Percentiles rank a stretch among this genome's conserved stretches.
These are phyloP conservation scores for Thamnophis elegans DNA, from an alignment of 2,797 vertebrate genomes.

Conservation along the genomic window DNA sequence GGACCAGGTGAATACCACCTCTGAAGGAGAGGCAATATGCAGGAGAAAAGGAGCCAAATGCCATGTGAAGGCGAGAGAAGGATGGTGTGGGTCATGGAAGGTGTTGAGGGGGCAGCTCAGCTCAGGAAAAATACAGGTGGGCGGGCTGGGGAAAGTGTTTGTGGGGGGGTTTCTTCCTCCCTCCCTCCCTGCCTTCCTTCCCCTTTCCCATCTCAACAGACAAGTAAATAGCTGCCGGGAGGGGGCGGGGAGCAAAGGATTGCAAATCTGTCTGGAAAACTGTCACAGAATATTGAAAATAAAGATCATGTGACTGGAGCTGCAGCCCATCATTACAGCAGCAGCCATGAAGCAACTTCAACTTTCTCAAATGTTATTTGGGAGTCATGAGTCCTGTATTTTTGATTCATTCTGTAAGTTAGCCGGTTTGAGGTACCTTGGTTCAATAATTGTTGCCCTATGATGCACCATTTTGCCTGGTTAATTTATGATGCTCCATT, in stretches of 20 bases:
- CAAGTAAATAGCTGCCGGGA: neutral
- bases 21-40: neutral
- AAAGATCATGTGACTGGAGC: neutral
- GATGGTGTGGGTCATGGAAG: neutral
- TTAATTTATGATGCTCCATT: neutral
- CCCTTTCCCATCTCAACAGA: neutral
- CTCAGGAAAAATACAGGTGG: neutral
- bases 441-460: neutral
- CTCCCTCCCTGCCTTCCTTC: neutral
- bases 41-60: neutral
- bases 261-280: neutral
- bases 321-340: neutral
- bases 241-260: neutral
- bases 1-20: too few relatives aligned
- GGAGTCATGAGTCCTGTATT: neutral
- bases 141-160: neutral
- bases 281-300: neutral
- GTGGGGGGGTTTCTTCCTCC: neutral
- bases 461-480: neutral
- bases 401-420: neutral
- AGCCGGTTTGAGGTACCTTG: neutral
- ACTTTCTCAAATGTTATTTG: neutral
- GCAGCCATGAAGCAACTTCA: neutral
- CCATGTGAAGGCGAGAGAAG: neutral
- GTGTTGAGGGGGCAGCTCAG: neutral